Percentiles rank a stretch among this genome's conserved stretches.
These are phyloP conservation scores for Drosophila pegasa DNA, from an alignment of 2,888 invertebrate species.

Conservation along the genomic window DNA sequence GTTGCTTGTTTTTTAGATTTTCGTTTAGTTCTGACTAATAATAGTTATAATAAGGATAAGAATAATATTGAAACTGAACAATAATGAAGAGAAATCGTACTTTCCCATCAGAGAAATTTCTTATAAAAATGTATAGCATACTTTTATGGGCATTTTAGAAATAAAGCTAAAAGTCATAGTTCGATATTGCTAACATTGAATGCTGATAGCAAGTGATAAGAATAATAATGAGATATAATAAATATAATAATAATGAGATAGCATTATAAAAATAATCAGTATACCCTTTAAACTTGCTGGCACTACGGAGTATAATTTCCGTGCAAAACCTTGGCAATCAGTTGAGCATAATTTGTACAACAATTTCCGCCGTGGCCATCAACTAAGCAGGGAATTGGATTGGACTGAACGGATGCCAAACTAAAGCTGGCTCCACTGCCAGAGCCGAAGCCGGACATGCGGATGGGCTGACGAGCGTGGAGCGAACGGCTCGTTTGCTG, in stretches of 20 bases:
- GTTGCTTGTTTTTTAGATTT: too few species aligned
- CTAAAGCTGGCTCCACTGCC: constrained; percentile 10
- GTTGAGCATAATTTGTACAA: constrained; percentile 67
- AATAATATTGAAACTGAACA: neutral
- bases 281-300: neutral
- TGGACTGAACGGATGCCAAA: constrained; percentile 35
- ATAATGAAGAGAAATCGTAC: neutral
- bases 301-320: constrained; percentile 16
- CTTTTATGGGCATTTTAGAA: neutral
- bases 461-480: neutral
- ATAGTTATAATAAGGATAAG: too few species aligned
- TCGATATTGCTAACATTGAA: too few species aligned
- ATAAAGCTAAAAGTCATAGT: too few species aligned
- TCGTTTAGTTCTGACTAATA: too few species aligned
- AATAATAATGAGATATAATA: too few species aligned
- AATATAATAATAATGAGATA: neutral
- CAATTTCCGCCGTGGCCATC: constrained; percentile 58
- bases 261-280: neutral
- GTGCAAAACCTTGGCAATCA: constrained; percentile 56
- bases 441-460: neutral
- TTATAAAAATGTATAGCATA: constrained; percentile 1
- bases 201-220: neutral
- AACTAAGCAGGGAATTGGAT: constrained; percentile 27
- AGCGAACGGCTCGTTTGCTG: constrained; percentile 19
- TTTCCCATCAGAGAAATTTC: too few species aligned